Percentiles rank a stretch among this genome's conserved stretches.
Conservation (phyloP, 2,797 vertebrate genomes). For the Phalloptychus januarius region DNA sequence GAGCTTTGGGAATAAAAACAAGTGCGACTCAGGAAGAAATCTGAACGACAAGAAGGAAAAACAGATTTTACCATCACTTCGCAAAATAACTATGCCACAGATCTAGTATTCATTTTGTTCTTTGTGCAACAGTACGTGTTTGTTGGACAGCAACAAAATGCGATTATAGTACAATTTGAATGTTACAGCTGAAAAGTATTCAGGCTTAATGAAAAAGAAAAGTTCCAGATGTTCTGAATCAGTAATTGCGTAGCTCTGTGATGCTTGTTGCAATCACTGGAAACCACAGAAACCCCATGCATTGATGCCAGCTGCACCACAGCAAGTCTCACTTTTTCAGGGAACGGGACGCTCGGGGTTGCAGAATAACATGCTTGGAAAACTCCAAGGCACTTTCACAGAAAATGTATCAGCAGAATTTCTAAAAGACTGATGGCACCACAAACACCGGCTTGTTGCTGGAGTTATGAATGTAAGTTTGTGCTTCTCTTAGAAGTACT, state of each 20-base stretch:
- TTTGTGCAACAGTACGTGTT: slow-evolving; percentile 63
- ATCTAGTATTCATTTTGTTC: slow-evolving; percentile 69
- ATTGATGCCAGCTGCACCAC: slow-evolving; percentile 9
- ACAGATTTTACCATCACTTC: slow-evolving; percentile 36
- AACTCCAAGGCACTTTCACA: slow-evolving; percentile 2
- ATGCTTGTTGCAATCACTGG: slow-evolving; percentile 9
- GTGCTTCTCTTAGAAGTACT: background rate
- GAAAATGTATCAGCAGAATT: slow-evolving; percentile 6
- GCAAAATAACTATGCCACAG: slow-evolving; percentile 45
- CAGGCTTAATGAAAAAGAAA: slow-evolving; percentile 19
- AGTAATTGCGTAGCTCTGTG: slow-evolving; percentile 4
- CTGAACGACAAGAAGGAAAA: slow-evolving; percentile 10
- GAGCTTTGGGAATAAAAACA: slow-evolving; percentile 18
- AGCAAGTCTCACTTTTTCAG: slow-evolving; percentile 6
- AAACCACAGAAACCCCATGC: slow-evolving; percentile 10
- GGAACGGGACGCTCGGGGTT: slow-evolving; percentile 12
- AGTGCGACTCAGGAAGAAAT: slow-evolving; percentile 16
- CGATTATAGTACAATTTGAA: slow-evolving; percentile 40
- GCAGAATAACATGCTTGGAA: background rate
- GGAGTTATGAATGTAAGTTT: slow-evolving; percentile 6
- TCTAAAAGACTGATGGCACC: background rate
- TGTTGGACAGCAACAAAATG: slow-evolving; percentile 64
- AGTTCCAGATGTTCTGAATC: slow-evolving; percentile 13
- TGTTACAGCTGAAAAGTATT: slow-evolving; percentile 36
- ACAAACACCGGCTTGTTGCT: background rate